Conservation (phyloP, 2,888 invertebrate species). For the Eilema depressum region DNA sequence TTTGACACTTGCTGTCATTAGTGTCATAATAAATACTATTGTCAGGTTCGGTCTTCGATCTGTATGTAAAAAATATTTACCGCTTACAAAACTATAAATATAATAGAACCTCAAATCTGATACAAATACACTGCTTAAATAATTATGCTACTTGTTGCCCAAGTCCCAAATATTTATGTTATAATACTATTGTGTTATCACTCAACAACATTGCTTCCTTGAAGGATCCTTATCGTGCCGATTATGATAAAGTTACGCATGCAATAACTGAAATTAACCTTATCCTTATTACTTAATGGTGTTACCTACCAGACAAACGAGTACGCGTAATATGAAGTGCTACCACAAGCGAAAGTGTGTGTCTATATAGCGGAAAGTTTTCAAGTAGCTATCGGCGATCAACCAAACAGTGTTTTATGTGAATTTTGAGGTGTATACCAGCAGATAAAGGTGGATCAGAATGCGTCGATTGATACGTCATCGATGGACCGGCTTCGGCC, state of each 20-base stretch:
- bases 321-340: constrained; percentile 49
- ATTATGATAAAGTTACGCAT: constrained; percentile 23
- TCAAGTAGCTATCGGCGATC: constrained; percentile 28
- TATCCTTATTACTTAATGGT: constrained; percentile 58
- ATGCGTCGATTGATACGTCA: constrained; percentile 79
- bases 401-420: constrained; percentile 35
- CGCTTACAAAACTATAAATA: not conserved
- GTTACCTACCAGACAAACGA: constrained; percentile 44
- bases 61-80: not conserved
- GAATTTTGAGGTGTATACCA: constrained; percentile 32
- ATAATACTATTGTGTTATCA: not conserved
- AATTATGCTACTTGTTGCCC: not conserved
- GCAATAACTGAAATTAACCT: constrained; percentile 34
- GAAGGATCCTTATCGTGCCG: constrained; percentile 21
- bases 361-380: constrained; percentile 30
- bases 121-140: not conserved
- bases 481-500: constrained; percentile 79
- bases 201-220: not conserved
- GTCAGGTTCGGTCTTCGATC: not conserved
- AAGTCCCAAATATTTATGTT: not conserved
- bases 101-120: not conserved
- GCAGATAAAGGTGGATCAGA: constrained; percentile 39
- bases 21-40: no score
- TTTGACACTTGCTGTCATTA: not conserved
- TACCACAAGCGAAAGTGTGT: constrained; percentile 55